phyloP scores from a whole-genome alignment of 2,888 invertebrate species.

The Synanthedon formicaeformis region DNA sequence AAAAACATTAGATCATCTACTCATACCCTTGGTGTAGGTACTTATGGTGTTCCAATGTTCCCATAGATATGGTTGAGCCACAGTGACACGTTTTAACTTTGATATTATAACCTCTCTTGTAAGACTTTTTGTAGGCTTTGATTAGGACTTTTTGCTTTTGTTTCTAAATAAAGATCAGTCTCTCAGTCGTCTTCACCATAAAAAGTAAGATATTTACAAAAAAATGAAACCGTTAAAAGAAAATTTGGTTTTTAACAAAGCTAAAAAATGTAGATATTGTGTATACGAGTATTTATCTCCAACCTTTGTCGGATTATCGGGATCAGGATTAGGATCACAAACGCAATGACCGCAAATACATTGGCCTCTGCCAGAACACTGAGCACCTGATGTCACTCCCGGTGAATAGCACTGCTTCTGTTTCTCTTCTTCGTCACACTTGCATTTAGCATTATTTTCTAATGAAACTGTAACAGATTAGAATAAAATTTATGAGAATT shows the following conservation, averaged over 20 bases:
- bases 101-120: too few species aligned
- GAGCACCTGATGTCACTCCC: conserved; percentile 22
- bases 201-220: too few species aligned
- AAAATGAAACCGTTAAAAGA: conserved; percentile 18
- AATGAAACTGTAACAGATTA: conserved; percentile 37
- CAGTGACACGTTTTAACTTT: too few species aligned
- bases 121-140: too few species aligned
- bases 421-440: conserved; percentile 29
- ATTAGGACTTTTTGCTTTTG: too few species aligned
- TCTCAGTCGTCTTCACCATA: too few species aligned
- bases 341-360: conserved; percentile 54
- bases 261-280: conserved; percentile 54
- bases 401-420: conserved; percentile 35
- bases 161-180: too few species aligned
- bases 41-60: too few species aligned
- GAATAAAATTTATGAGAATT: neutral
- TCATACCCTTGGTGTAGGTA: too few species aligned
- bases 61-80: too few species aligned
- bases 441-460: conserved; percentile 44
- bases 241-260: conserved; percentile 60
- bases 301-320: conserved; percentile 45
- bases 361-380: conserved; percentile 45
- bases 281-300: conserved; percentile 10
- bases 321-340: conserved; percentile 32
- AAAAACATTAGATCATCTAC: too few species aligned